Evolutionary conservation across 1,140 invertebrate species (phyloP).

Genomic region (Papilio glaucus): DNA sequence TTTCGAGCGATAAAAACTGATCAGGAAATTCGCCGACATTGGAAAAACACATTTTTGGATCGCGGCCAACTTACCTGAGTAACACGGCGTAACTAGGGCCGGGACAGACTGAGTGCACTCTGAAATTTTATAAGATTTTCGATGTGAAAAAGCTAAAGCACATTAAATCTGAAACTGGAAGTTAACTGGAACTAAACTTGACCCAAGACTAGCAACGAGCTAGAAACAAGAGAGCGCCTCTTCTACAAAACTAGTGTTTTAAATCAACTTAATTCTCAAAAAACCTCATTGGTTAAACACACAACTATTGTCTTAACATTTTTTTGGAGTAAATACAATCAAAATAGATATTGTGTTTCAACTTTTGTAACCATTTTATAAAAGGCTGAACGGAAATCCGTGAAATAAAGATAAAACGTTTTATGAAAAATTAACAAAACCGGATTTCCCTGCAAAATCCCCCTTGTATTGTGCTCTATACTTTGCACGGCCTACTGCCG

Average conservation of each 20-base stretch:
- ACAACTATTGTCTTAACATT: no score
- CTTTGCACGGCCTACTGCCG: slow-evolving; percentile 20
- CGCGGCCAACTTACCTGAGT: slow-evolving; percentile 76
- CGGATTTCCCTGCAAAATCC: slow-evolving; percentile 49
- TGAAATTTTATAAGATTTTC: no score
- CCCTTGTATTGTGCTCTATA: slow-evolving; percentile 47
- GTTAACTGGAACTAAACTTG: slow-evolving; percentile 7
- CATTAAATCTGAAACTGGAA: slow-evolving; percentile 16
- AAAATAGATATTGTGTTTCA: not conserved
- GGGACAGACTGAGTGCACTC: slow-evolving; percentile 16
- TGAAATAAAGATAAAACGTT: not conserved
- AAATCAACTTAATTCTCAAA: no score
- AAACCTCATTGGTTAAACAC: no score
- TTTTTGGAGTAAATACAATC: no score
- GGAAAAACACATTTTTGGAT: slow-evolving; percentile 82
- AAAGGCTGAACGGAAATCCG: not conserved
- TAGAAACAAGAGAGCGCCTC: not conserved
- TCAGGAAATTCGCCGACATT: slow-evolving; percentile 78
- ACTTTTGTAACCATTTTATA: not conserved
- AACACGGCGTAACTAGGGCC: not conserved
- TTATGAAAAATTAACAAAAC: slow-evolving; percentile 27
- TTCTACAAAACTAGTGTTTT: not conserved
- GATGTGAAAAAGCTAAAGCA: slow-evolving; percentile 11
- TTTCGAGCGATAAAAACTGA: slow-evolving; percentile 83
- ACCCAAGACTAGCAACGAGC: not conserved